Base-by-base conservation (phyloP, 2,113 vertebrate genomes). In the Plecturocebus donacophilus region DNA sequence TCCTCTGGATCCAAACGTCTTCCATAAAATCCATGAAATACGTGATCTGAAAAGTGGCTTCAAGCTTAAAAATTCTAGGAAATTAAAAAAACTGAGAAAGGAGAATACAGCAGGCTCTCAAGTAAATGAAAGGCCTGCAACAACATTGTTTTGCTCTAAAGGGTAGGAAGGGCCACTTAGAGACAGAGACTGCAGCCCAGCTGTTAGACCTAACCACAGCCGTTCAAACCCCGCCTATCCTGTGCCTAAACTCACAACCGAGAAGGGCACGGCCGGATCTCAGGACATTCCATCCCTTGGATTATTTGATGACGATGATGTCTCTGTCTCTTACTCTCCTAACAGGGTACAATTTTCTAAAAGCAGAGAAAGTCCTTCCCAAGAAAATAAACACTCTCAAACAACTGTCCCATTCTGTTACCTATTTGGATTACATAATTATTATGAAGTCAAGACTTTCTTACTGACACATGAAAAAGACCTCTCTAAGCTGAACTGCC, bases 341-440 rank as follows among this genome's bases (percentile, higher is more conserved):
- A 91, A 71, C 92, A 83, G 97, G 89, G 94, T 92, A 96, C 95
- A 97, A 95, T 97, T 96, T 98, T 97, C 94, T 97, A 97, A 97
- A 97, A 95, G 92, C 96, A 95, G 90, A 91, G 88, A 93, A 97
- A 97, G 94, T 94, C 71, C 92, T 94, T 97, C 96, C 96, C 96
- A 97, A 97, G 84, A 96, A 97, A 98, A 98, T 95, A 97, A 97
- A 97, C 97, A 97, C 40, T 95, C n/a, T 49, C 77, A 86, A 97
- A 97, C 97, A 97, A 97, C 90, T 66, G 45, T 91, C 91, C 92
- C 96, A 94, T 97, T 96, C 97, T 97, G 71, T 94, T 97, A 96
- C 98, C 97, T 97, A 85, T 90, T 96, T 92, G 80, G 95, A 94
- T 98, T 96, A 97, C 68, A 89, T 97, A 97, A 97, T 96, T 73